Base-by-base conservation (phyloP, 2,888 invertebrate genomes). In the Pteria penguin region DNA sequence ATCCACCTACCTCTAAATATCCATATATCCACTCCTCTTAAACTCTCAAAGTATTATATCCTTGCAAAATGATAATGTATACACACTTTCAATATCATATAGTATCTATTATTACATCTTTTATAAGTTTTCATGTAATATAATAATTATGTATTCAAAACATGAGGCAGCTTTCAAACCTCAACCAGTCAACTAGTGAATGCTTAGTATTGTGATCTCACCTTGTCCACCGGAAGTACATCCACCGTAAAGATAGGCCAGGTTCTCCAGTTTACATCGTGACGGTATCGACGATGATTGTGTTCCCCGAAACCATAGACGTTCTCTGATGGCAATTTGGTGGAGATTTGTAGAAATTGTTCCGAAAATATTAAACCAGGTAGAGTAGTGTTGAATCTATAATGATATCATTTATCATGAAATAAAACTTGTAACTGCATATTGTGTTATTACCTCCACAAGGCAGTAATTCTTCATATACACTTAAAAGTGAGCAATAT, bases 261-360 rank as follows among this genome's bases (percentile, higher is more conserved):
- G 11, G 81, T 86, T 54, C 75, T 82, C 86, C 87, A 89, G 72
- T 81, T 81, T 87, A 90, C 86, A 78, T 90, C 84, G 60, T 89
- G 89, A 3, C 75, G 72, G 27, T 89, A 84, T 14, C 75, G 68
- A 58, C 76, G 54, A 71, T 90, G 90, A 55, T 86, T 85, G 72
- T 90, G 89, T 66, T 90, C 90, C 1, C 90, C 90, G 66, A 90
- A 85, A 0, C 90, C 90, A 75, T 90, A 90, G 22, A 90, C 55
- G 55, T 85, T 63, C 45, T 65, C 73, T 27, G 86, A 84, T 32
- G 84, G 72, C n/a, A 89, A 79, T 4, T 79, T 70, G 14, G 86
- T 84, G 3, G 88, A 84, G 33, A 90, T 32, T 76, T 90, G 89
- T 26, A 88, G 70, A 66, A 85, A 89, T 80, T 90, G 89, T 63